Evolutionary conservation across 2,113 vertebrate genomes (phyloP).

Genomic region (Hylia prasina): DNA sequence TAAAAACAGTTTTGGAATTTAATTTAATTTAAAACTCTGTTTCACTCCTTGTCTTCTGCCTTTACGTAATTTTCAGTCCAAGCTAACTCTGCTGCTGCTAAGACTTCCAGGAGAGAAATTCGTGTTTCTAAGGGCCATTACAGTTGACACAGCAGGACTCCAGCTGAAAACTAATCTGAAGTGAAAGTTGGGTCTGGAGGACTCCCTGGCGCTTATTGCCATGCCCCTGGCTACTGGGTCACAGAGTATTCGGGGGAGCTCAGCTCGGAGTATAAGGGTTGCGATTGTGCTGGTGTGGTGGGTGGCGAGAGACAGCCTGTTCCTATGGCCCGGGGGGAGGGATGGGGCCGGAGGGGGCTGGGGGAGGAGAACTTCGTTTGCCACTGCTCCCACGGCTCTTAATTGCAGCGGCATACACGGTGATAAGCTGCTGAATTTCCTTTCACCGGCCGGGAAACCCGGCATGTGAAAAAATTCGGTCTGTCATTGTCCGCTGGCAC

Average conservation of each 20-base stretch:
- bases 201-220: neutral
- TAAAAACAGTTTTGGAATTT: neutral
- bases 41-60: neutral
- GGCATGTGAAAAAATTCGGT: constrained; percentile 1
- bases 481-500: neutral
- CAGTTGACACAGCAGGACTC: constrained; percentile 1
- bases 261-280: neutral
- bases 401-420: constrained; percentile 11
- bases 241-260: neutral
- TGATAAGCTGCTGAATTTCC: constrained; percentile 16
- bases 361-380: neutral
- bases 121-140: neutral
- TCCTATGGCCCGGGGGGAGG: neutral
- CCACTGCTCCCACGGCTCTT: constrained; percentile 11
- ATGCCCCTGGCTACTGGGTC: neutral
- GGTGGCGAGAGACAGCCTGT: constrained; percentile 1
- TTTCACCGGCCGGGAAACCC: neutral
- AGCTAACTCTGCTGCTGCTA: neutral
- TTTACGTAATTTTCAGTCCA: neutral
- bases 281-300: constrained; percentile 17
- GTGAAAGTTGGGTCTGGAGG: neutral
- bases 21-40: neutral
- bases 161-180: constrained; percentile 25
- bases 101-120: neutral
- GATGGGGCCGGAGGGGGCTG: neutral